These are phyloP conservation scores for Stenolophus ochropezus DNA, from an alignment of 2,888 invertebrate genomes.

Conservation along the genomic window DNA sequence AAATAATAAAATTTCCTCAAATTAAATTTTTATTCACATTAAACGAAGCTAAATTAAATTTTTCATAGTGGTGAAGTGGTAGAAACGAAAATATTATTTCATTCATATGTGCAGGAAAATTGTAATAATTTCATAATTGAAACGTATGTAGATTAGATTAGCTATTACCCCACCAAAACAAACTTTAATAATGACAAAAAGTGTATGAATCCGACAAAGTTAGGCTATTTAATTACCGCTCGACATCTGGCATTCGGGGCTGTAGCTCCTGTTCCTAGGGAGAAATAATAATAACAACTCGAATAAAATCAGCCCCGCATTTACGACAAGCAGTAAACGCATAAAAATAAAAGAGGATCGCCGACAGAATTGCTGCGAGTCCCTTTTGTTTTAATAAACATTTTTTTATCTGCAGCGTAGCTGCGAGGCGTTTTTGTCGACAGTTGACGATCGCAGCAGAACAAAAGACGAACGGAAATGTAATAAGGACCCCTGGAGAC, in stretches of 20 bases:
- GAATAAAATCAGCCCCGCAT: slow-evolving; percentile 24
- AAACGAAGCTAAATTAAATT: background rate
- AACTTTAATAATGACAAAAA: slow-evolving; percentile 44
- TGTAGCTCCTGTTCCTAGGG: slow-evolving; percentile 3
- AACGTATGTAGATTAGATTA: background rate
- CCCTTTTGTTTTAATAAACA: slow-evolving; percentile 52
- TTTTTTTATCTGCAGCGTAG: slow-evolving; percentile 32
- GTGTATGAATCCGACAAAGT: slow-evolving; percentile 8
- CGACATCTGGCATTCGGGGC: slow-evolving; percentile 1
- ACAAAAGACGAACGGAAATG: slow-evolving; percentile 43
- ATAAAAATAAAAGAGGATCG: slow-evolving; percentile 47
- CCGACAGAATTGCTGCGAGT: background rate
- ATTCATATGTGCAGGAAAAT: background rate
- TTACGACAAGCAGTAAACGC: slow-evolving; percentile 52
- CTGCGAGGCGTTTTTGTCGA: slow-evolving; percentile 8
- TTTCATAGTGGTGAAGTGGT: background rate
- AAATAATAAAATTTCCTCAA: background rate
- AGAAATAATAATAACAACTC: slow-evolving; percentile 37
- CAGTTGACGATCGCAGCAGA: background rate
- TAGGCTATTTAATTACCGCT: slow-evolving; percentile 28
- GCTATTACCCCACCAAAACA: background rate
- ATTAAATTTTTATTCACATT: background rate
- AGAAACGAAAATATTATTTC: background rate
- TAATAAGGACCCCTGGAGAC: slow-evolving; percentile 23
- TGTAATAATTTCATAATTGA: slow-evolving; percentile 19